These are phyloP conservation scores for Stigmatopora nigra DNA, from an alignment of 2,113 vertebrate genomes.

Conservation along the genomic window DNA sequence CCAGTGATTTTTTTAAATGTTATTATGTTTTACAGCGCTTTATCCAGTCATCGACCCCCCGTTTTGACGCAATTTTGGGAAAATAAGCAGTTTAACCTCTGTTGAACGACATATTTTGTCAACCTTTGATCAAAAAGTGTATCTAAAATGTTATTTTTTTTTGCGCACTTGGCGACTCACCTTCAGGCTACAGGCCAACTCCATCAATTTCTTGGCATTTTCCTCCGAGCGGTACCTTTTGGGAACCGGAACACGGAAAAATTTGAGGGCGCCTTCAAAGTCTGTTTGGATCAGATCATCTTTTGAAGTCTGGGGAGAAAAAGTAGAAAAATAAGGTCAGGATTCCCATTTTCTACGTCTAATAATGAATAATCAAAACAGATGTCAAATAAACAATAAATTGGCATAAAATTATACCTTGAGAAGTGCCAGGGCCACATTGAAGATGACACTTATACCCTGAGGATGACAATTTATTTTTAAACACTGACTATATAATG, in stretches of 20 bases:
- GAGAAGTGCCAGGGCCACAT: conserved; percentile 90
- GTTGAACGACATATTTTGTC: background rate
- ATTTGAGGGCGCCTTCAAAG: conserved; percentile 96
- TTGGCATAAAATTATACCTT: conserved; percentile 71
- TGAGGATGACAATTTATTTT: conserved; percentile 40
- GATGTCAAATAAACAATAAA: background rate
- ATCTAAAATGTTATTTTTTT: background rate
- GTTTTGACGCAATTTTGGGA: background rate
- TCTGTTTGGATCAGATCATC: conserved; percentile 92
- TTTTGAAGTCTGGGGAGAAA: conserved; percentile 80
- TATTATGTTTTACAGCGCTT: background rate
- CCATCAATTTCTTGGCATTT: conserved; percentile 97
- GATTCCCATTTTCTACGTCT: too few species aligned
- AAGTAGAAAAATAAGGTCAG: background rate
- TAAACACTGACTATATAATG: too few species aligned
- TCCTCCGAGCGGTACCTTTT: conserved; percentile 97
- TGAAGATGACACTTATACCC: conserved; percentile 99
- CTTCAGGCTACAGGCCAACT: conserved; percentile 96
- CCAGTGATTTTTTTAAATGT: background rate
- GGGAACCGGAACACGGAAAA: conserved; percentile 95
- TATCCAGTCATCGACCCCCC: background rate
- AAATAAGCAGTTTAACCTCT: background rate
- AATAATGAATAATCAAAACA: too few species aligned
- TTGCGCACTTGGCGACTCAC: conserved; percentile 57
- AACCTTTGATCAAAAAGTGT: background rate